Evolutionary conservation across 2,113 vertebrate genomes (phyloP).

Genomic region (Aptenodytes patagonicus): DNA sequence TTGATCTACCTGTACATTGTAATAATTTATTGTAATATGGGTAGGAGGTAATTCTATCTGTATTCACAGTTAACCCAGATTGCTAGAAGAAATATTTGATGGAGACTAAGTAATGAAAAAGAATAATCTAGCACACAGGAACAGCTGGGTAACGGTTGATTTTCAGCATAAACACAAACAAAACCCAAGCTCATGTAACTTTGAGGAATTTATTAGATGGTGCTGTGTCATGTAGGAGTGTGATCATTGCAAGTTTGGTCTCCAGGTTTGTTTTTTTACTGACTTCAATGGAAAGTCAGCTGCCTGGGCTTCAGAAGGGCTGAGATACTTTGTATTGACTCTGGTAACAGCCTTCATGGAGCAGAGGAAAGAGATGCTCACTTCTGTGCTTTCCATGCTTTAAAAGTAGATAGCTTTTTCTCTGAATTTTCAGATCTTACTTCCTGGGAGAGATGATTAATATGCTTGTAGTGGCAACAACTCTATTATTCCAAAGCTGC

Average conservation of each 20-base stretch:
- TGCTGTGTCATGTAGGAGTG: not conserved
- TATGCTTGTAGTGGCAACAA: not conserved
- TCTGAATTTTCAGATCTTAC: not conserved
- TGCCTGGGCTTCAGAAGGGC: not conserved
- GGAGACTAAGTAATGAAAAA: not conserved
- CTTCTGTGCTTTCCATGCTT: not conserved
- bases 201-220: not conserved
- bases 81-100: not conserved
- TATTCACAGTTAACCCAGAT: not conserved
- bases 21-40: not conserved
- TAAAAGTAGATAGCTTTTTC: not conserved
- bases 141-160: not conserved
- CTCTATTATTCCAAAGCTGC: not conserved
- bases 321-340: not conserved
- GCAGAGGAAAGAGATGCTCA: not conserved
- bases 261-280: not conserved
- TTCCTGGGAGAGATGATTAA: not conserved
- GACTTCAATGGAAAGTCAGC: not conserved
- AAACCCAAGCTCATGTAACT: fast-evolving
- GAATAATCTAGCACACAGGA: not conserved
- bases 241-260: not conserved
- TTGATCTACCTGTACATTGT: not conserved
- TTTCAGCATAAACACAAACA: not conserved
- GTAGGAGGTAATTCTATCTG: not conserved
- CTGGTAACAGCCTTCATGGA: not conserved